Conservation (phyloP, 1,140 invertebrate genomes). For the Mactra quadrangularis region DNA sequence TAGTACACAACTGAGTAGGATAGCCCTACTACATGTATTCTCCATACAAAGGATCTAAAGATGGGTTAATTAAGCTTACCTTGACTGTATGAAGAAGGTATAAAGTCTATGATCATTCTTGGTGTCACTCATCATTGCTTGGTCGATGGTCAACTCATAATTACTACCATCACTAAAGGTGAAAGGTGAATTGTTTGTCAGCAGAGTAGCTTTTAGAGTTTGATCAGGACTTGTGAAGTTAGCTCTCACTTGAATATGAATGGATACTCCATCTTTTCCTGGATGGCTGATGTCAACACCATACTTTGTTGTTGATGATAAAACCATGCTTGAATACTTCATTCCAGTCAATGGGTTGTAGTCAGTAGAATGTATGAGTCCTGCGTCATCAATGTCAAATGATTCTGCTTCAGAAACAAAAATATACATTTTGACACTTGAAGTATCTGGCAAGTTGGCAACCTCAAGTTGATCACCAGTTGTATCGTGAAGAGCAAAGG, state of each 20-base stretch:
- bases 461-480: slow-evolving; percentile 68
- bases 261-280: slow-evolving; percentile 6
- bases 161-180: neutral
- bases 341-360: slow-evolving; percentile 67
- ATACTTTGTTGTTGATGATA: slow-evolving; percentile 25
- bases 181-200: slow-evolving; percentile 29
- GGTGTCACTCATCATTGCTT: slow-evolving; percentile 35
- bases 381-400: slow-evolving; percentile 57
- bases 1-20: no score
- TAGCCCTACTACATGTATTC: no score
- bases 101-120: slow-evolving; percentile 70
- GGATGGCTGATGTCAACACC: slow-evolving; percentile 1
- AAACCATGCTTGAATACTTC: slow-evolving; percentile 54
- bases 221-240: slow-evolving; percentile 10
- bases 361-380: slow-evolving; percentile 58
- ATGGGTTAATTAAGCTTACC: no score
- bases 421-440: slow-evolving; percentile 66
- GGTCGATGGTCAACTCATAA: neutral
- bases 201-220: slow-evolving; percentile 1
- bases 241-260: slow-evolving; percentile 31
- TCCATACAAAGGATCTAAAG: no score
- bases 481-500: slow-evolving; percentile 68
- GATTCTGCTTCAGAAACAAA: slow-evolving; percentile 32
- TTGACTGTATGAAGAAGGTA: slow-evolving; percentile 72
- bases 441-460: slow-evolving; percentile 44